Evolutionary conservation across 2,797 vertebrate species (phyloP).

Genomic region (Emys orbicularis): DNA sequence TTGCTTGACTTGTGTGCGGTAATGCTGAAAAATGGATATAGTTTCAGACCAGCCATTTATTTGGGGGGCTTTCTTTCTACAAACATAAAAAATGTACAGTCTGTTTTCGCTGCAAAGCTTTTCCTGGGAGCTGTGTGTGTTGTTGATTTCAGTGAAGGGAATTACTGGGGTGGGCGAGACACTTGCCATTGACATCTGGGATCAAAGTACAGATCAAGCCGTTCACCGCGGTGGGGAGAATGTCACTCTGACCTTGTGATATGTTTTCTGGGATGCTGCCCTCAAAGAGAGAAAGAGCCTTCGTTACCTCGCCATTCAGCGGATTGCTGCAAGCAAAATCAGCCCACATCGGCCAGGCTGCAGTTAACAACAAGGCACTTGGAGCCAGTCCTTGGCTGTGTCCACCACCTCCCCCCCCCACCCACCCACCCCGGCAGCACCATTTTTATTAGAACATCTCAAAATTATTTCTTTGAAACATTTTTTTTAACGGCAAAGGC

Average conservation of each 20-base stretch:
- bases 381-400: not conserved
- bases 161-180: not conserved
- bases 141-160: slow-evolving; percentile 31
- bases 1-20: not conserved
- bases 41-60: slow-evolving; percentile 25
- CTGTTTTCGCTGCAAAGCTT: slow-evolving; percentile 14
- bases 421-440: fast-evolving
- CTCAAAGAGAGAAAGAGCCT: not conserved
- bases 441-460: not conserved
- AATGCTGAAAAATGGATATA: not conserved
- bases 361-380: not conserved
- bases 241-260: not conserved
- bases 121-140: not conserved
- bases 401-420: not conserved
- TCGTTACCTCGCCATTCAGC: not conserved
- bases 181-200: not conserved
- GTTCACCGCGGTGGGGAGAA: not conserved
- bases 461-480: not conserved
- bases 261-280: not conserved
- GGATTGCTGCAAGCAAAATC: not conserved
- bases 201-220: not conserved
- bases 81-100: slow-evolving; percentile 32
- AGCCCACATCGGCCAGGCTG: not conserved
- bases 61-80: not conserved
- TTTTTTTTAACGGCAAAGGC: not conserved